Conservation (phyloP, 2,888 invertebrate genomes). For the Hyposoter dolosus region DNA sequence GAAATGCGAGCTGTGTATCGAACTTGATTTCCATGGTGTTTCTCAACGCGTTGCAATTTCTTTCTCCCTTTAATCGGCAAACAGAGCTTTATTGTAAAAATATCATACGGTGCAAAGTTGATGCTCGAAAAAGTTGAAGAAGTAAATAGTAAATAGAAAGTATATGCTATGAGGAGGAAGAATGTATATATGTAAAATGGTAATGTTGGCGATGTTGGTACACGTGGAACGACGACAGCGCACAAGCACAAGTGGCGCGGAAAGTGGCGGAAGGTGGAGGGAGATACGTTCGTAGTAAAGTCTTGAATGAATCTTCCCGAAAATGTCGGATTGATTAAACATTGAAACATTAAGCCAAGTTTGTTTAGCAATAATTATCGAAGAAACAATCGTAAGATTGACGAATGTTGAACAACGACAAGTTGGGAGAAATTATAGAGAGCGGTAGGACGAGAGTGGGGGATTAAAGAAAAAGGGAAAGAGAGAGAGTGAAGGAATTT, state of each 20-base stretch:
- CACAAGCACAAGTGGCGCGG: slow-evolving; percentile 13
- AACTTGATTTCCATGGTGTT: neutral
- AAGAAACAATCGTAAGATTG: slow-evolving; percentile 2
- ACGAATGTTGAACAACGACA: slow-evolving; percentile 19
- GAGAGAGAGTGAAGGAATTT: slow-evolving; percentile 40
- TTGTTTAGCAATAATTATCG: neutral
- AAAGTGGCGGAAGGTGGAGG: neutral
- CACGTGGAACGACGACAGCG: slow-evolving; percentile 39
- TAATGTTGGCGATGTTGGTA: slow-evolving; percentile 31
- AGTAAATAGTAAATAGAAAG: neutral
- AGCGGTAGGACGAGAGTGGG: slow-evolving; percentile 5
- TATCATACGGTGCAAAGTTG: neutral
- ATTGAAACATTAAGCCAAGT: neutral
- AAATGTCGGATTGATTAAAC: neutral
- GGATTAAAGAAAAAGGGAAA: slow-evolving; percentile 7
- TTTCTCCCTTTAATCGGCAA: neutral
- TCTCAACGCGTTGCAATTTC: neutral
- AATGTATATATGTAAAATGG: slow-evolving; percentile 5
- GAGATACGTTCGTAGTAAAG: slow-evolving; percentile 30
- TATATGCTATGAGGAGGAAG: neutral
- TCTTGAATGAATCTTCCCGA: slow-evolving; percentile 30
- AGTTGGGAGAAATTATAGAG: neutral
- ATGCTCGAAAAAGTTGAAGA: neutral
- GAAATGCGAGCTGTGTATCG: neutral
- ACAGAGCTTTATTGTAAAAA: neutral